These are phyloP conservation scores for Alectura lathami DNA, from an alignment of 2,113 vertebrate genomes.

Conservation along the genomic window DNA sequence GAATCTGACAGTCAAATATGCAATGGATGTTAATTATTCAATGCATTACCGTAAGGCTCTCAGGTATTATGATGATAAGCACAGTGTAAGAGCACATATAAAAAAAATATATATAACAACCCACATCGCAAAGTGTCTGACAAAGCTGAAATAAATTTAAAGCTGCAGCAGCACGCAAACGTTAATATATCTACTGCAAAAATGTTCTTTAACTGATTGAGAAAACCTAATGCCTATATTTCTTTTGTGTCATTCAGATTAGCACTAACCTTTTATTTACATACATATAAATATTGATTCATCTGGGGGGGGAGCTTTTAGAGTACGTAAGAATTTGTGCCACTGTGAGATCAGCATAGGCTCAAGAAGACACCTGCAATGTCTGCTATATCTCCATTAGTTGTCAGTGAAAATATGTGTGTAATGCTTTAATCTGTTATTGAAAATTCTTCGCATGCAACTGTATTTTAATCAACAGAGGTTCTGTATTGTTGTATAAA, in stretches of 20 bases:
- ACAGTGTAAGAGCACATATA: not conserved
- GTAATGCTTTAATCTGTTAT: not conserved
- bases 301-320: not conserved
- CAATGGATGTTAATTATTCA: slow-evolving; percentile 40
- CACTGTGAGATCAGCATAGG: not conserved
- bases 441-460: not conserved
- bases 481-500: not conserved
- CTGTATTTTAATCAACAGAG: not conserved
- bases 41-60: not conserved
- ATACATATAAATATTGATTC: not conserved
- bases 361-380: accelerated
- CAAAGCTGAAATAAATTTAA: slow-evolving; percentile 31
- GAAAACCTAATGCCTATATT: not conserved
- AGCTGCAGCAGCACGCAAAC: not conserved
- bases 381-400: not conserved
- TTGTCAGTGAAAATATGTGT: not conserved
- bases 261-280: not conserved
- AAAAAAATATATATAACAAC: slow-evolving; percentile 9
- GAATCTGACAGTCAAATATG: slow-evolving; percentile 23
- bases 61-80: slow-evolving; percentile 6
- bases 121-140: not conserved
- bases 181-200: not conserved
- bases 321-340: not conserved
- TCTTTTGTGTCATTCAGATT: not conserved
- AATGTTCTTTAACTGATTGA: not conserved